Conservation (phyloP, 2,797 vertebrate genomes). For the Cetoscarus ocellatus region DNA sequence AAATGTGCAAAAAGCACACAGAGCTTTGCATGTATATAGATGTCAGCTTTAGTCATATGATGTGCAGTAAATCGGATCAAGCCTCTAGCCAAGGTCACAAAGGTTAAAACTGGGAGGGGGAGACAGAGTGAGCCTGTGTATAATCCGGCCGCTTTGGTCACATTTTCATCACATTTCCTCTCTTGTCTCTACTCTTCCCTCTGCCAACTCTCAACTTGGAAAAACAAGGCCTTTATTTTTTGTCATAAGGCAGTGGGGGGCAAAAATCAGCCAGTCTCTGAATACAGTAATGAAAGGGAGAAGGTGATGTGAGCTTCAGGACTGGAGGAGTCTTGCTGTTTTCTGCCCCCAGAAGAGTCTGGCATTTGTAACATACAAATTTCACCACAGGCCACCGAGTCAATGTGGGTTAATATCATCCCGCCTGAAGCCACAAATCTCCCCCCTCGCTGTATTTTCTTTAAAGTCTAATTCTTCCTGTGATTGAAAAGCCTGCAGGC, state of each 20-base stretch:
- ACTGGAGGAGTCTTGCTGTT: conserved; percentile 23
- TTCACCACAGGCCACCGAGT: conserved; percentile 28
- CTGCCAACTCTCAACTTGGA: neutral
- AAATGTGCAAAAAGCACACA: neutral
- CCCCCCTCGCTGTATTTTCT: neutral
- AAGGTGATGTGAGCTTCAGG: conserved; percentile 29
- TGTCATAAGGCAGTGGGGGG: neutral
- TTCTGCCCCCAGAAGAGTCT: conserved; percentile 37
- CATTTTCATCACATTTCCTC: conserved; percentile 1
- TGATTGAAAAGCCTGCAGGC: neutral
- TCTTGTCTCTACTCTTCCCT: neutral
- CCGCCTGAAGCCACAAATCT: conserved; percentile 22
- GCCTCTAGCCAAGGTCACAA: conserved; percentile 39
- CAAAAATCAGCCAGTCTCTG: neutral
- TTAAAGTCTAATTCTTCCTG: neutral
- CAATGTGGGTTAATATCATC: conserved; percentile 37
- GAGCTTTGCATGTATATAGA: conserved; percentile 16
- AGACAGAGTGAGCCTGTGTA: neutral
- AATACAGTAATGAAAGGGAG: conserved; percentile 14
- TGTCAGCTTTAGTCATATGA: conserved; percentile 47
- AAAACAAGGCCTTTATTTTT: conserved; percentile 17
- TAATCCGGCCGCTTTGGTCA: conserved; percentile 27
- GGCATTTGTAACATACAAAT: conserved; percentile 15
- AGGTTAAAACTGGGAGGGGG: conserved; percentile 45
- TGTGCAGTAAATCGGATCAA: conserved; percentile 36